Evolutionary conservation across 2,888 invertebrate genomes (phyloP).

Genomic region (Cerceris ruficornis): DNA sequence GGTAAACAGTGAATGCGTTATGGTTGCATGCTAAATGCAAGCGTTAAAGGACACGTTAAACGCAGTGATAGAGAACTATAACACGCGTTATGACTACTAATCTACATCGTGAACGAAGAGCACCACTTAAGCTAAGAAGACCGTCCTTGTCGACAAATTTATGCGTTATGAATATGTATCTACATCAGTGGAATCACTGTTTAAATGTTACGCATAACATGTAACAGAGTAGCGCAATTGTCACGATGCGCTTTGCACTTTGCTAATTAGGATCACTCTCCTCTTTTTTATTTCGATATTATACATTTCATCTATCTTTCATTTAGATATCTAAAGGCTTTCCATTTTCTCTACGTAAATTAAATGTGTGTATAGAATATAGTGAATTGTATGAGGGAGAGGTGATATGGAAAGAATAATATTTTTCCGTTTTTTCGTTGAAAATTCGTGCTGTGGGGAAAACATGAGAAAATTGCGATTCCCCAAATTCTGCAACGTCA

Average conservation of each 20-base stretch:
- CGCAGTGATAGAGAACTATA: constrained; percentile 28
- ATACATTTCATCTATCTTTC: too few relatives aligned
- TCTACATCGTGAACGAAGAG: constrained; percentile 53
- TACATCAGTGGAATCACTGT: constrained; percentile 31
- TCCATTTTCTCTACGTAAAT: too few relatives aligned
- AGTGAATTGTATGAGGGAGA: too few relatives aligned
- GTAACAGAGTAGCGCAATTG: constrained; percentile 16
- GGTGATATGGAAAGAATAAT: too few relatives aligned
- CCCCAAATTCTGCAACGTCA: too few relatives aligned
- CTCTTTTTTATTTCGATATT: background rate
- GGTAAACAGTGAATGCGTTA: constrained; percentile 13
- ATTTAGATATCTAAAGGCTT: too few relatives aligned
- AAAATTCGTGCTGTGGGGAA: too few relatives aligned
- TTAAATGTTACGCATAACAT: constrained; percentile 28
- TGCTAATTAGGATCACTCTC: background rate
- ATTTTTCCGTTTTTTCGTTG: too few relatives aligned
- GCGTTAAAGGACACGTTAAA: constrained; percentile 40
- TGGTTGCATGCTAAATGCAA: constrained; percentile 18
- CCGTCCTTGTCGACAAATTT: constrained; percentile 53
- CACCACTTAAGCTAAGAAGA: constrained; percentile 56
- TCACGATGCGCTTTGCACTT: background rate
- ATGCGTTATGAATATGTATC: constrained; percentile 54
- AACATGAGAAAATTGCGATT: too few relatives aligned
- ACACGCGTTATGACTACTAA: constrained; percentile 48
- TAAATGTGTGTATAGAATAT: too few relatives aligned